These are phyloP conservation scores for Chorisops tibialis DNA, from an alignment of 2,888 invertebrate species.

Conservation along the genomic window DNA sequence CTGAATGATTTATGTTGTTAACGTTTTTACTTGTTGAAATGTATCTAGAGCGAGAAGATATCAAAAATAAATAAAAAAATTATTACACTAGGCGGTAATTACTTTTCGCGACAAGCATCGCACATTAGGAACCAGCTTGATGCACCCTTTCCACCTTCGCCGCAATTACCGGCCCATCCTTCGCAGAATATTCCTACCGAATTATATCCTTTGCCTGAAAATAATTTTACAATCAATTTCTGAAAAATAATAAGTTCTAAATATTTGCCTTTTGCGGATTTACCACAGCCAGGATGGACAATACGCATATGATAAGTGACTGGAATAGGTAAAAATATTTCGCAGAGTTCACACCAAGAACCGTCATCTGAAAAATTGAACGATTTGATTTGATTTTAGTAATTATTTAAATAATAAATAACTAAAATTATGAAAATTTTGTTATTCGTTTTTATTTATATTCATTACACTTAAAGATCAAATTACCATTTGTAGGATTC, in stretches of 20 bases:
- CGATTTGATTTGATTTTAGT: no score
- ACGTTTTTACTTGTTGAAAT: slow-evolving; percentile 48
- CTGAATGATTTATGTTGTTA: slow-evolving; percentile 46
- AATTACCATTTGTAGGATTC: no score
- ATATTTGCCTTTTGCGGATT: slow-evolving; percentile 74
- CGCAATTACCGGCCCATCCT: slow-evolving; percentile 86
- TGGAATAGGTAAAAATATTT: slow-evolving; percentile 68
- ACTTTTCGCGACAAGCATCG: slow-evolving; percentile 83
- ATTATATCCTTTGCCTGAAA: slow-evolving; percentile 74
- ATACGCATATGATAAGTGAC: slow-evolving; percentile 90
- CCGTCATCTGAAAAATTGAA: slow-evolving; percentile 48
- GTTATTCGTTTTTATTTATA: no score
- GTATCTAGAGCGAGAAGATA: slow-evolving; percentile 37
- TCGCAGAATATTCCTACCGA: slow-evolving; percentile 83
- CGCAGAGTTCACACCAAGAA: slow-evolving; percentile 81
- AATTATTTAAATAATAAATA: no score
- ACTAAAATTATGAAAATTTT: no score
- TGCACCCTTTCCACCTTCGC: slow-evolving; percentile 74
- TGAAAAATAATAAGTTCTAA: slow-evolving; percentile 4
- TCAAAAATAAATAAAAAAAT: background rate
- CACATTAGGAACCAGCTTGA: slow-evolving; percentile 92
- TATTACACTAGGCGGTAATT: slow-evolving; percentile 46
- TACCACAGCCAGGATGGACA: slow-evolving; percentile 87
- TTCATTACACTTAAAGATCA: no score
- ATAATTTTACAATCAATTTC: background rate